Evolutionary conservation across 1,140 invertebrate genomes (phyloP), one percentile per base, ranked within the genome.

Genomic region (Apolygus lucorum): DNA sequence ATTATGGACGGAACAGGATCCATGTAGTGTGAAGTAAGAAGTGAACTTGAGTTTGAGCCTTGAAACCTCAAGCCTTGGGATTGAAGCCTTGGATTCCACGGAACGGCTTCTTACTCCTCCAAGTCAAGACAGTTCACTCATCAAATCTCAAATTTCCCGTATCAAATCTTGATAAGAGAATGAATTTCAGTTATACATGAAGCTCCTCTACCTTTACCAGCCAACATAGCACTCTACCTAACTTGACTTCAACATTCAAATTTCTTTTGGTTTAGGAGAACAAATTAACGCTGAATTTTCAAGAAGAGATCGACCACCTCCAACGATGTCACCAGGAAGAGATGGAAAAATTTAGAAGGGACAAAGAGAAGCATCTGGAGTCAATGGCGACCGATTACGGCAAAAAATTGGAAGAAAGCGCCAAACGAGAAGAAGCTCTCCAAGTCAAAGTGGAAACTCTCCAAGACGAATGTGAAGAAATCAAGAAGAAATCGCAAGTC

Each of bases 381-480:
- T 8, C 22, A 22, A 22, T 70, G 59, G 52, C 34, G 24, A n/a
- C 66, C 8, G 29, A 63, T 2, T 59, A 71, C 26, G 28, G 21
- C 0, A 22, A 52, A n/a, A 67, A 70, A 63, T 27, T 69, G 68
- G 74, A 28, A 62, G 54, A 68, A 25, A 52, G 74, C 2, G 70
- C 72, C 71, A 75, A 78, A n/a, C 66, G 77, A 21, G 78, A 80
- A 26, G 34, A 68, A n/a, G 74, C 76, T 28, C 68, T 82, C 52
- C 70, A 75, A 49, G 52, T 73, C 1, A 74, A 78, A 65, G 68
- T 81, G 1, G 69, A 73, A 2, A 72, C 68, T n/a, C 68, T 77
- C 0, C 75, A 76, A 62, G 13, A 70, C 0, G 74, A 76, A 25
- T 76, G 79, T 64, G 74, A 76, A 66, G 71, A 78, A 29, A 65